Percentiles rank a stretch among this genome's conserved stretches.
These are phyloP conservation scores for Apteryx owenii DNA, from an alignment of 2,113 vertebrate species.

Conservation along the genomic window DNA sequence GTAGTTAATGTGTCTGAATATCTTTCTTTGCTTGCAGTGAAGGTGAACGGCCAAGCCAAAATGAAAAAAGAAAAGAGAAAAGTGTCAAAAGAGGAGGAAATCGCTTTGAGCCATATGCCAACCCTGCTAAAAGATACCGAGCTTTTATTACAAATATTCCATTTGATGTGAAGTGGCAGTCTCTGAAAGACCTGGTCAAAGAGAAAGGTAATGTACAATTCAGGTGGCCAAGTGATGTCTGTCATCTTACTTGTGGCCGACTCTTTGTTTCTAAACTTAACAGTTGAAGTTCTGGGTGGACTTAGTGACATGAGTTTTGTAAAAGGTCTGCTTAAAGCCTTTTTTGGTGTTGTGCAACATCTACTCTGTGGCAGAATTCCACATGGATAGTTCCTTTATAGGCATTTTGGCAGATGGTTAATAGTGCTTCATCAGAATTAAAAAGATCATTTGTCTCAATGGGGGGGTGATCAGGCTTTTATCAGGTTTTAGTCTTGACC, in stretches of 20 bases:
- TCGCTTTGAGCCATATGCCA: slow-evolving; percentile 92
- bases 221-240: slow-evolving; percentile 54
- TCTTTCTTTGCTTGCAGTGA: slow-evolving; percentile 75
- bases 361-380: slow-evolving; percentile 34
- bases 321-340: background rate
- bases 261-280: slow-evolving; percentile 30
- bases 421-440: background rate
- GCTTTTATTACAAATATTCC: slow-evolving; percentile 99
- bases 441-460: background rate
- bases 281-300: slow-evolving; percentile 48
- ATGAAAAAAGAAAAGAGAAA: slow-evolving; percentile 91
- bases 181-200: slow-evolving; percentile 97
- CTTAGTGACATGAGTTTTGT: background rate
- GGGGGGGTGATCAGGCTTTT: background rate
- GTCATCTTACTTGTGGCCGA: slow-evolving; percentile 58
- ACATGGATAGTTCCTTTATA: background rate
- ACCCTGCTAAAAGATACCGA: slow-evolving; percentile 88
- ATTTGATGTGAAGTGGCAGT: slow-evolving; percentile 98
- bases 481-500: background rate
- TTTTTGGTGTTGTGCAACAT: background rate
- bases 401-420: slow-evolving; percentile 39
- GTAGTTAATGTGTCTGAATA: background rate
- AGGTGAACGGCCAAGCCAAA: slow-evolving; percentile 80
- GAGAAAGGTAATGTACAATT: slow-evolving; percentile 91
- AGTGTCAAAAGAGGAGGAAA: slow-evolving; percentile 89